A percentile compares a stretch with the other conserved stretches of the same genome.
These are phyloP conservation scores for Zosterops hypoxanthus DNA, from an alignment of 2,113 vertebrate species.

Conservation along the genomic window DNA sequence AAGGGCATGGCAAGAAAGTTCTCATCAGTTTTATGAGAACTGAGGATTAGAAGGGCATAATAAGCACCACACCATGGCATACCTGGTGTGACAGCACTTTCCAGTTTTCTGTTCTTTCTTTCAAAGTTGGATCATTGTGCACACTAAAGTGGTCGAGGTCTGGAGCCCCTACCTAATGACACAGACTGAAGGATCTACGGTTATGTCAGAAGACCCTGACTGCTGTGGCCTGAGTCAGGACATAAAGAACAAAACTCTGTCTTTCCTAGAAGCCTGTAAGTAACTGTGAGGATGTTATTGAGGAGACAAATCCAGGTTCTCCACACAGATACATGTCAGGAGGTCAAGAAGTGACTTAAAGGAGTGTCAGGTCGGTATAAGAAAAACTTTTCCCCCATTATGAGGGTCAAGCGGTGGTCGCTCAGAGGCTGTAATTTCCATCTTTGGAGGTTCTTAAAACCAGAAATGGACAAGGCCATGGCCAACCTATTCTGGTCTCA, in stretches of 20 bases:
- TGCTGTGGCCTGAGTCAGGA: not conserved
- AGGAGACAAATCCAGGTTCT: not conserved
- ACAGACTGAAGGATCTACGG: not conserved
- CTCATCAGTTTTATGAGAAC: not conserved
- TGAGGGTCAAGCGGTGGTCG: not conserved
- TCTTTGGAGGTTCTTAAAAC: not conserved
- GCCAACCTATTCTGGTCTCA: not conserved
- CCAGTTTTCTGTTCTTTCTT: not conserved
- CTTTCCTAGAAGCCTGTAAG: not conserved
- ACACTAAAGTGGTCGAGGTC: not conserved
- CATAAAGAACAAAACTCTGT: not conserved
- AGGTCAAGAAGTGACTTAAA: not conserved
- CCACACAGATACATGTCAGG: not conserved
- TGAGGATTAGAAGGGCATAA: not conserved
- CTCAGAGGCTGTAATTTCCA: not conserved
- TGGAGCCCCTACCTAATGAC: not conserved
- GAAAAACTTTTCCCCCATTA: not conserved
- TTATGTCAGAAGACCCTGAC: not conserved
- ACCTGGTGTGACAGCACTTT: not conserved
- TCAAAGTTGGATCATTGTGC: not conserved
- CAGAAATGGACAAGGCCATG: not conserved
- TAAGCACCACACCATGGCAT: not conserved
- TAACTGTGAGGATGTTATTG: not conserved
- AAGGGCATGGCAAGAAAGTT: not conserved
- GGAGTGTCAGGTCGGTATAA: not conserved